Evolutionary conservation across 2,888 invertebrate genomes (phyloP), one percentile per base, ranked within the genome.

Genomic region (Dicyrtoma fusca): DNA sequence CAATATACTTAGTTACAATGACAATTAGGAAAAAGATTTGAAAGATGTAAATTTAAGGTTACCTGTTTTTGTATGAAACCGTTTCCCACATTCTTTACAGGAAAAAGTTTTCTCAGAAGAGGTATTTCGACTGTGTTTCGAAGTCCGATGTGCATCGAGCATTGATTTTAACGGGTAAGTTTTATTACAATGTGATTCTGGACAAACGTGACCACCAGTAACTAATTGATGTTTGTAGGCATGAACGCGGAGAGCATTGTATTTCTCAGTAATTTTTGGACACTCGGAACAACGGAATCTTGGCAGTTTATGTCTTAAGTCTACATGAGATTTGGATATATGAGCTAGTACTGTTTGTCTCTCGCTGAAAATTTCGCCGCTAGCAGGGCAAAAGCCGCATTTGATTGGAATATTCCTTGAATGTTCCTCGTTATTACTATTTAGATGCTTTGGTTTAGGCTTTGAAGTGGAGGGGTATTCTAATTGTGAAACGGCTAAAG

Each of bases 61-160:
- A 64, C 74, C 74, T 53, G 71, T 70, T 13, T 71, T 72, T 4
- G 76, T 69, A 25, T 72, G 53, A 26, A 72, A 76, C 34, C 75
- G 51, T 34, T 77, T 79, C 5, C 75, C 77, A 65, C 76, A 76
- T 1, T 73, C 42, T 34, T 73, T 72, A n/a, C 77, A 76, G 3
- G 64, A 55, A 51, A 72, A 72, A 5, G 66, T 17, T 47, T 73
- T 77, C 21, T 44, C 61, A 13, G 65, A 51, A 10, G 55, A 21
- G 44, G 34, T 73, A 74, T 25, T 61, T 42, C n/a, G 42, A 42
- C 68, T 25, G 25, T 74, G 75, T 23, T 74, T 73, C 1, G 74
- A 71, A 3, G 66, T 51, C 17, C 71, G 59, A 47, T 77, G 77
- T 14, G 70, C 45, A 69, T 77, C 68, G 8, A 74, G 65, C 25